Conservation (phyloP, 2,888 invertebrate genomes). For the Drosophila rubida region DNA sequence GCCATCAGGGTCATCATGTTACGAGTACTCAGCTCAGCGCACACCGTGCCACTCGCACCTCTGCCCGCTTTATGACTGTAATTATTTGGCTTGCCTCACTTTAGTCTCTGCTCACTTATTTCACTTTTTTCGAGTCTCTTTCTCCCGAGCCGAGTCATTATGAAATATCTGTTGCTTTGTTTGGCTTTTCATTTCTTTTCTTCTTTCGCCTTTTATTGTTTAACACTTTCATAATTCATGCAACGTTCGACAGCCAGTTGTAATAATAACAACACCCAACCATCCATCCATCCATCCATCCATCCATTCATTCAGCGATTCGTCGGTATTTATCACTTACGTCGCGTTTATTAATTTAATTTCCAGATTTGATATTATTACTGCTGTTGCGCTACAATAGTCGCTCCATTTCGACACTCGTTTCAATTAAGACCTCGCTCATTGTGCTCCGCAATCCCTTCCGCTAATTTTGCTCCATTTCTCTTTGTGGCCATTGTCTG, state of each 20-base stretch:
- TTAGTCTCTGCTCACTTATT: not conserved
- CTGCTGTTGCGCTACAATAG: conserved; percentile 27
- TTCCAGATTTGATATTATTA: conserved; percentile 24
- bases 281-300: not conserved
- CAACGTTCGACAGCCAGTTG: conserved; percentile 11
- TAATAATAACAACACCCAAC: conserved; percentile 32
- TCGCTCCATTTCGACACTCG: conserved; percentile 10
- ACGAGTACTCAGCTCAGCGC: conserved; percentile 33
- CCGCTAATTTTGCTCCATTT: not conserved
- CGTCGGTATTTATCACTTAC: conserved; percentile 41
- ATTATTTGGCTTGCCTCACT: conserved; percentile 53
- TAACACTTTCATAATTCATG: conserved; percentile 64
- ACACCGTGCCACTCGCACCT: not conserved
- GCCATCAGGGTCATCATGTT: conserved; percentile 67
- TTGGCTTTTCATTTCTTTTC: conserved; percentile 30
- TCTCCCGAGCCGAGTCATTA: conserved; percentile 45
- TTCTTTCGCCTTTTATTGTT: conserved; percentile 38
- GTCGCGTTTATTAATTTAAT: conserved; percentile 41
- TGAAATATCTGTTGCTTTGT: conserved; percentile 42
- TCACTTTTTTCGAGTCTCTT: conserved; percentile 22
- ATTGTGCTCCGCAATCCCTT: not conserved
- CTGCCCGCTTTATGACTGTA: conserved; percentile 22
- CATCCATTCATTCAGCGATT: not conserved
- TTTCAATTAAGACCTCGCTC: conserved; percentile 9
- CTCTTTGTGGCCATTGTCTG: not conserved